Conservation (phyloP, 1,140 invertebrate species). For the Drosophila malerkotliana region DNA sequence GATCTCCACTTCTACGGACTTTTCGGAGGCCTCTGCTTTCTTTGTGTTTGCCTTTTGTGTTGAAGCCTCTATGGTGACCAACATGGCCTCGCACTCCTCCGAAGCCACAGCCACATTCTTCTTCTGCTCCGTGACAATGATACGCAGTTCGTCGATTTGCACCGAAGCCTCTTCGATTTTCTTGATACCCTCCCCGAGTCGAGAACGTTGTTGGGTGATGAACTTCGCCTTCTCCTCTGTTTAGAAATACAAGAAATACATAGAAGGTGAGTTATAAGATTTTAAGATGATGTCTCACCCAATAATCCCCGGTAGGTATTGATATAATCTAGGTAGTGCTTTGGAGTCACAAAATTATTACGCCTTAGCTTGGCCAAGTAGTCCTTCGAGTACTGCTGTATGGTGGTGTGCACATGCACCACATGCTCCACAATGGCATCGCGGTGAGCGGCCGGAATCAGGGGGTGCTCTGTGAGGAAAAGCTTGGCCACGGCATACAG, state of each 20-base stretch:
- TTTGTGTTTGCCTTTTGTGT: constrained; percentile 89
- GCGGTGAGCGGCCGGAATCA: constrained; percentile 88
- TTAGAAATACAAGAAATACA: background rate
- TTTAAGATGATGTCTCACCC: constrained; percentile 69
- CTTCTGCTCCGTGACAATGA: constrained; percentile 81
- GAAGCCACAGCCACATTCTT: constrained; percentile 76
- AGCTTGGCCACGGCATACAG: constrained; percentile 93
- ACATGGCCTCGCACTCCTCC: constrained; percentile 79
- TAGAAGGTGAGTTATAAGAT: too few relatives aligned
- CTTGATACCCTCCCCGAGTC: constrained; percentile 84
- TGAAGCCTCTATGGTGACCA: constrained; percentile 84
- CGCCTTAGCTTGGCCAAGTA: constrained; percentile 89
- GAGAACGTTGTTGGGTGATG: constrained; percentile 83
- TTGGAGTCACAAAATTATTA: constrained; percentile 94
- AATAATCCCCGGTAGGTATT: constrained; percentile 90
- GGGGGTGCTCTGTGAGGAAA: constrained; percentile 87
- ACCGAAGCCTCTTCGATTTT: constrained; percentile 82
- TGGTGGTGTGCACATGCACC: constrained; percentile 91
- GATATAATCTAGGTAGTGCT: constrained; percentile 95
- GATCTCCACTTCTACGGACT: constrained; percentile 91
- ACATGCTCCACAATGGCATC: constrained; percentile 91
- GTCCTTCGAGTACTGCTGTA: constrained; percentile 89
- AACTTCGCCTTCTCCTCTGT: constrained; percentile 84
- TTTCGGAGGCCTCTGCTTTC: constrained; percentile 90
- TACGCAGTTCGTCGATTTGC: constrained; percentile 77